Percentiles rank a stretch among this genome's conserved stretches.
phyloP scores from a whole-genome alignment of 2,113 vertebrate genomes.

The Nansenia antarctica region DNA sequence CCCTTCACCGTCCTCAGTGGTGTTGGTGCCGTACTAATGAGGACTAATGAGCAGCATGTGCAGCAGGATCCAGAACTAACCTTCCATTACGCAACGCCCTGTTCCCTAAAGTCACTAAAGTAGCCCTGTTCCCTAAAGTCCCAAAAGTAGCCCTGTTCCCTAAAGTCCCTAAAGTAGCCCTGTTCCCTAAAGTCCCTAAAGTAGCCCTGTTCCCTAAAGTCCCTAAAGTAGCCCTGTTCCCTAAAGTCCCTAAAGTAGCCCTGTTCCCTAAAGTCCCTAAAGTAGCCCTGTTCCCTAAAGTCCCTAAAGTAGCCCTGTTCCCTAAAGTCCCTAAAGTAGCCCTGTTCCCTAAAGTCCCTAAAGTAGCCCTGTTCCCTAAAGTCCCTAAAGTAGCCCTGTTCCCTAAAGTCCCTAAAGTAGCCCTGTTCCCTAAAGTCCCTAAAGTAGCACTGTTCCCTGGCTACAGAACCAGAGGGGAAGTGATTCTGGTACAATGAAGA shows the following conservation, averaged over 20 bases:
- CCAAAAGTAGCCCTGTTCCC: neutral
- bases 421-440: neutral
- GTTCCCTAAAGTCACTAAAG: neutral
- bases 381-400: neutral
- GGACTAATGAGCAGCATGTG: conserved; percentile 30
- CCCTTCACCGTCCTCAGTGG: too few relatives aligned
- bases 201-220: neutral
- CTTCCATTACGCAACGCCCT: conserved; percentile 14
- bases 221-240: neutral
- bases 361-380: neutral
- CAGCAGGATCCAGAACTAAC: neutral
- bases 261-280: neutral
- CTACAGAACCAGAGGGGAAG: neutral
- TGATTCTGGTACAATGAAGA: neutral
- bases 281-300: neutral
- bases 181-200: neutral
- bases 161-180: neutral
- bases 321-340: neutral
- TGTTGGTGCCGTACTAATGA: too few relatives aligned
- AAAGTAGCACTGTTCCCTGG: conserved; percentile 21
- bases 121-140: neutral
- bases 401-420: neutral
- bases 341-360: neutral
- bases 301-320: neutral
- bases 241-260: neutral